Evolutionary conservation across 2,113 vertebrate species (phyloP).

Genomic region (Muntiacus reevesi): DNA sequence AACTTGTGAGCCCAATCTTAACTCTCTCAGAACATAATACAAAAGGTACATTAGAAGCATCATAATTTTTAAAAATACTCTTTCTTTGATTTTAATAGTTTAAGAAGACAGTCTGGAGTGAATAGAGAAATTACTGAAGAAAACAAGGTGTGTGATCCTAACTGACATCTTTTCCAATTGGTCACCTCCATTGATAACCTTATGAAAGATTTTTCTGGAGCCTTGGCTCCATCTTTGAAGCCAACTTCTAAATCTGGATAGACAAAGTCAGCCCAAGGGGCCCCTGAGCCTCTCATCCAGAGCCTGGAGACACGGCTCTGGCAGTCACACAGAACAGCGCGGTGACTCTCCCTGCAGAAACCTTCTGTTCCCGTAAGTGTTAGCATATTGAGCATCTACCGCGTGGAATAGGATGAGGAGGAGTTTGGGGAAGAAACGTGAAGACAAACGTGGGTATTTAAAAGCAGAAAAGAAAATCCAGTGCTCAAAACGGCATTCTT

Average conservation of each 20-base stretch:
- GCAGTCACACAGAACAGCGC: conserved; percentile 37
- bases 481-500: conserved; percentile 72
- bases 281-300: neutral
- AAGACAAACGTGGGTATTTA: conserved; percentile 76
- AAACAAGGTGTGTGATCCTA: neutral
- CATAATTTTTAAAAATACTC: neutral
- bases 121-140: neutral
- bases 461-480: conserved; percentile 69
- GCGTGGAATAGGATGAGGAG: conserved; percentile 48
- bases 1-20: neutral
- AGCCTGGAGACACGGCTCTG: conserved; percentile 25
- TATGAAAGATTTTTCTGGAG: neutral
- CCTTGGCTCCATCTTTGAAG: neutral
- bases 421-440: conserved; percentile 64
- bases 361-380: conserved; percentile 29
- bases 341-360: conserved; percentile 43
- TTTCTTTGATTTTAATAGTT: neutral
- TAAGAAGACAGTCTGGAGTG: neutral
- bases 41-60: neutral
- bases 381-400: conserved; percentile 59
- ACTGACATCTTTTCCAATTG: neutral
- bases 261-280: neutral
- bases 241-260: neutral
- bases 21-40: neutral
- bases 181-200: neutral